Evolutionary conservation across 1,140 invertebrate genomes (phyloP), one percentile per base, ranked within the genome.

Genomic region (Chironomus striatipennis): DNA sequence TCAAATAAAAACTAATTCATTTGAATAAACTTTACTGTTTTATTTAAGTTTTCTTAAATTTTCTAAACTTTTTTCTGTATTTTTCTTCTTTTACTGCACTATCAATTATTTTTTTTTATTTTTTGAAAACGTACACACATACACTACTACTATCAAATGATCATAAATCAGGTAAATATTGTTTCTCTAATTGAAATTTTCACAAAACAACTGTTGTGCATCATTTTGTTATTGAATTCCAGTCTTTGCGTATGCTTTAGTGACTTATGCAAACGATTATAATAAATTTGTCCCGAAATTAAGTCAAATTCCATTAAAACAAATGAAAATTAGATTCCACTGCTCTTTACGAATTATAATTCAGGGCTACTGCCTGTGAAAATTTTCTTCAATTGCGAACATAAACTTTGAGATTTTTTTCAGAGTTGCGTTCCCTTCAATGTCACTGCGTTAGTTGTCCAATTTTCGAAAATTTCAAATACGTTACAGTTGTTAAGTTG

Each of bases 71-170:
- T n/a, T 57, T 12, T n/a, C 12, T 57, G 12, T 57, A 15, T 57
- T 57, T 57, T 57, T 57, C 47, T 57, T n/a, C 47, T 57, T 57
- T 57, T 57, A 34, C 47, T 57, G 47, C 47, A 57, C 47, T 57
- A 57, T 57, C 47, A 57, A 57, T 57, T 57, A 57, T 12, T 57
- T 57, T 57, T 57, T 47, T 70, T 57, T 57, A 12, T 34, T 57
- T 47, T 70, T 21, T 70, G 65, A 70, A 34, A 70, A 70, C 65
- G 65, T 70, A 70, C 65, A 70, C 65, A 70, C 65, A 57, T 57
- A 70, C 65, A 70, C 65, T 70, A 70, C 17, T 17, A 70, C 65
- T 20, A 70, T 8, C 65, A 70, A 70, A 18, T 20, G 65, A 70
- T 70, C 65, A 70, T 70, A 70, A 70, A 70, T 70, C 65, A 57